These are phyloP conservation scores for Xenopus tropicalis DNA, from an alignment of 2,113 vertebrate species.

Conservation along the genomic window UCB_Xtro_10.0 CM004443.2:107548501-107549000, in stretches of 20 bases:
- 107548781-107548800: conserved; percentile 49
- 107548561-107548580: conserved; percentile 17
- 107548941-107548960: conserved; percentile 37
- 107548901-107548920: conserved; percentile 51
- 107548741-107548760: conserved; percentile 36
- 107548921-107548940: conserved; percentile 47
- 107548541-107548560: neutral
- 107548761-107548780: conserved; percentile 30
- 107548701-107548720: conserved; percentile 18
- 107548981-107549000: conserved; percentile 29
- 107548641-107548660: too few relatives aligned
- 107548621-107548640: too few relatives aligned
- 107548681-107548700: too few relatives aligned
- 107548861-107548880: conserved; percentile 57
- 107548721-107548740: conserved; percentile 34
- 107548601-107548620: too few relatives aligned
- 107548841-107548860: conserved; percentile 55
- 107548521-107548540: neutral
- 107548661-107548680: too few relatives aligned
- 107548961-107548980: conserved; percentile 45
- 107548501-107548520: neutral
- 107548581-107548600: conserved; percentile 4
- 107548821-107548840: conserved; percentile 62
- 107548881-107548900: conserved; percentile 37
- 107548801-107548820: conserved; percentile 61